Evolutionary conservation across 2,113 vertebrate genomes (phyloP), one percentile per base, ranked within the genome.

Genomic region (Phalacrocorax brasilianus): DNA sequence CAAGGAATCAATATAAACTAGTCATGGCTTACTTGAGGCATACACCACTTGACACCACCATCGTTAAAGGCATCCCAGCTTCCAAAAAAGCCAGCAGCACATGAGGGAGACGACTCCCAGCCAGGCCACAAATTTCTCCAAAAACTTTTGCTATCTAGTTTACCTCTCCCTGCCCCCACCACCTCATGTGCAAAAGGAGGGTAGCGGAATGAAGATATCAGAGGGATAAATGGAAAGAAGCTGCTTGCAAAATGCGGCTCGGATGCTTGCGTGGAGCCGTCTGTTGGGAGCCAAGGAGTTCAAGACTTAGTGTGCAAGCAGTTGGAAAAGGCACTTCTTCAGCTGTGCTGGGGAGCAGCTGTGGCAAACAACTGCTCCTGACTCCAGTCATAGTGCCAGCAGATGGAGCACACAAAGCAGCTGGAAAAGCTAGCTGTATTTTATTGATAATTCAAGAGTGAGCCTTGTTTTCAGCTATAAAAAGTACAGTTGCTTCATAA

Each of bases 291-390:
- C 12, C 35, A 84, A 50, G 17, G n/a, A 44, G 9, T 50, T 73
- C 1, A 1, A 75, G n/a, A 13, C 3, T 50, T 8, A 1, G 2
- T 4, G 1, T 47, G 18, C 0, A 1, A 74, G 30, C 0, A 0
- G 13, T 72, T 19, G 6, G 72, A 78, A 92, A 63, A 88, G 7
- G 2, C 44, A 23, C 4, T 73, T 78, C 49, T 35, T 77, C 63
- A 17, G 22, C 4, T 70, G 22, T 38, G 23, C 10, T 1, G 1
- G 16, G 14, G 12, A 85, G n/a, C 45, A 74, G 21, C 58, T 67
- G 44, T 9, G 6, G 38, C 19, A 47, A 81, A 26, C 16, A 89
- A 6, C 11, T 10, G 14, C 12, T 89, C 28, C 66, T 67, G 40
- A 24, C 44, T 78, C 15, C n/a, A 30, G 33, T 5, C 19, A 1